A percentile compares a stretch with the other conserved stretches of the same genome.
Evolutionary conservation across 2,797 vertebrate genomes (phyloP).

Genomic region (Acipenser ruthenus): DNA sequence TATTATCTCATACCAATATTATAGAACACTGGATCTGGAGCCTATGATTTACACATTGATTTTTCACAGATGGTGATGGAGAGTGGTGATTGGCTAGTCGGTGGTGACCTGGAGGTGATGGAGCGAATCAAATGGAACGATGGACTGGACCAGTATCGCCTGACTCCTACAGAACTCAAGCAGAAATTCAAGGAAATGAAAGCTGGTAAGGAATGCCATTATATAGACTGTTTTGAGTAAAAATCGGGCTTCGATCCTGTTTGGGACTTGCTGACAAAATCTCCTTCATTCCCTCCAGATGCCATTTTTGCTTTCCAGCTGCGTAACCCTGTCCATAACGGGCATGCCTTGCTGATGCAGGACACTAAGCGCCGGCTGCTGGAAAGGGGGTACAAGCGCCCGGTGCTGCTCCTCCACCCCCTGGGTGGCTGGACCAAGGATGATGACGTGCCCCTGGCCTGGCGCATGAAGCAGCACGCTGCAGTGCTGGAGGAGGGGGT

Average conservation of each 20-base stretch:
- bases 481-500: slow-evolving; percentile 83
- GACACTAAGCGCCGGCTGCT: slow-evolving; percentile 82
- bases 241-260: too few species aligned
- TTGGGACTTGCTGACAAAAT: too few species aligned
- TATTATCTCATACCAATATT: too few species aligned
- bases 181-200: slow-evolving; percentile 86
- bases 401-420: slow-evolving; percentile 86
- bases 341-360: slow-evolving; percentile 92
- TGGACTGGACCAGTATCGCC: slow-evolving; percentile 87
- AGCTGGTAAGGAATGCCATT: slow-evolving; percentile 61
- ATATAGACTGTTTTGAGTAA: too few species aligned
- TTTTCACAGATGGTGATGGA: slow-evolving; percentile 86
- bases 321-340: slow-evolving; percentile 93
- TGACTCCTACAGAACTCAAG: slow-evolving; percentile 77
- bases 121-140: slow-evolving; percentile 85
- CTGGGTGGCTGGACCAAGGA: slow-evolving; percentile 97
- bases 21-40: too few species aligned
- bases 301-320: slow-evolving; percentile 91
- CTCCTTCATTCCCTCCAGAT: slow-evolving; percentile 51
- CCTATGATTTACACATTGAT: too few species aligned
- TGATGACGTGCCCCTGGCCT: slow-evolving; percentile 83
- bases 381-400: slow-evolving; percentile 80
- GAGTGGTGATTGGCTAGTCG: slow-evolving; percentile 88
- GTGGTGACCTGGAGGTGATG: slow-evolving; percentile 84
- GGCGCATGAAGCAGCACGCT: slow-evolving; percentile 88